Base-by-base conservation (phyloP, 1,140 invertebrate genomes). In the Macrocentrus cingulum region DNA sequence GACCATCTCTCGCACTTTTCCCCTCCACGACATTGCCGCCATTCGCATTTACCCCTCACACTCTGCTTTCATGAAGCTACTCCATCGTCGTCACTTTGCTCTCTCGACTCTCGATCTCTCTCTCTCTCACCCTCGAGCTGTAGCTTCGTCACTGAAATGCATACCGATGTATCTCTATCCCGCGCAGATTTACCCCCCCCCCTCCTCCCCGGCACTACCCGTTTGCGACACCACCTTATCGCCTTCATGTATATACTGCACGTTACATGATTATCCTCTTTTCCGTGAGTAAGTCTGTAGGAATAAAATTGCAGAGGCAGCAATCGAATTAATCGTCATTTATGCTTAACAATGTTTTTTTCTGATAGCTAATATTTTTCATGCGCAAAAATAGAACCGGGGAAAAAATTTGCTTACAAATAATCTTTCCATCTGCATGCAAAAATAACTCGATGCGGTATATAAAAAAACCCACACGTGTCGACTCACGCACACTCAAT, bases 161-260 rank as follows among this genome's bases (percentile, higher is more conserved):
- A 71, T 72, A 72, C 69, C 67, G 65, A 72, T 72, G 70, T 71
- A 71, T 70, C 65, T 65, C 68, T 64, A 58, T 64, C 58, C 59
- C 34, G 20, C 22, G 20, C 22, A 41, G 39, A 53, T 32, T 53
- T 19, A 41, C n/a, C 37, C 34, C 34, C 49, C 15, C 11, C n/a
- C n/a, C n/a, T n/a, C n/a, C n/a, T n/a, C n/a, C n/a, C n/a, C n/a
- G n/a, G n/a, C n/a, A n/a, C n/a, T n/a, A n/a, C n/a, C n/a, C 11
- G 29, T 29, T 11, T 9, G 9, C 19, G 23, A 25, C 44, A 13
- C 13, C 32, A 11, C 49, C 16, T 19, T 34, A 11, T 51, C 49
- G 37, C 7, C 3, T 16, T 15, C 44, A 18, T 51, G 11, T 36
- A 51, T 51, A 51, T 20, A 20, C n/a, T n/a, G n/a, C n/a, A 51